A percentile compares a stretch with the other conserved stretches of the same genome.
phyloP scores from a whole-genome alignment of 2,113 vertebrate genomes.

The Ovibos moschatus region DNA sequence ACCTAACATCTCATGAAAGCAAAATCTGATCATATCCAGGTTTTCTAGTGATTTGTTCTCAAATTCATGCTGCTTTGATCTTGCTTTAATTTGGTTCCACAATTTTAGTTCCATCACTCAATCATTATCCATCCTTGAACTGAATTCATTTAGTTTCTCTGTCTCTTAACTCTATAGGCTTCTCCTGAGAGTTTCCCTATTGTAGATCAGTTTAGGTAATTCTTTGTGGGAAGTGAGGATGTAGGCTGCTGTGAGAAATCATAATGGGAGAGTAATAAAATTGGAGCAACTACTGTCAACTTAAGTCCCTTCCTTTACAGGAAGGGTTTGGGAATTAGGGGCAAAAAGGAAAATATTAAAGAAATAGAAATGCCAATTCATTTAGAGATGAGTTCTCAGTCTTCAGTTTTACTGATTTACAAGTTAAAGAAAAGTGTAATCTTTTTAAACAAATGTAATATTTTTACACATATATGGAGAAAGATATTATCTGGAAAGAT shows the following conservation, averaged over 20 bases:
- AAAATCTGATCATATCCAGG: background rate
- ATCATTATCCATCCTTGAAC: background rate
- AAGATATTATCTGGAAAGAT: background rate
- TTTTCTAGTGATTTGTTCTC: background rate
- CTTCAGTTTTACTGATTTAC: background rate
- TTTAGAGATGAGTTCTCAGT: background rate
- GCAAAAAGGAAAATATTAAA: background rate
- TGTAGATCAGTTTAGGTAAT: background rate
- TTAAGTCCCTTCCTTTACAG: background rate
- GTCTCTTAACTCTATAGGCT: background rate
- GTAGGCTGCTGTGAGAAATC: background rate
- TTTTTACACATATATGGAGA: background rate
- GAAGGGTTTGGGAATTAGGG: background rate
- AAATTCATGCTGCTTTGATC: background rate
- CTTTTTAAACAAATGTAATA: background rate
- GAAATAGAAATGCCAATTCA: background rate
- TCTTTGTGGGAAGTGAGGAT: background rate
- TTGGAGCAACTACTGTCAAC: background rate
- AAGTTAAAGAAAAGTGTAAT: background rate
- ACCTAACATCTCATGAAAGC: background rate
- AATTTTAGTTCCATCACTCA: background rate
- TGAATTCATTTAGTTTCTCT: constrained; percentile 1
- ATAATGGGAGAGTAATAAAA: background rate
- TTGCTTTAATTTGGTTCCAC: background rate
- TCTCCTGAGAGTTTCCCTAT: background rate